Percentiles rank a stretch among this genome's conserved stretches.
These are phyloP conservation scores for Picus viridis DNA, from an alignment of 2,797 vertebrate genomes.

Conservation along the genomic window DNA sequence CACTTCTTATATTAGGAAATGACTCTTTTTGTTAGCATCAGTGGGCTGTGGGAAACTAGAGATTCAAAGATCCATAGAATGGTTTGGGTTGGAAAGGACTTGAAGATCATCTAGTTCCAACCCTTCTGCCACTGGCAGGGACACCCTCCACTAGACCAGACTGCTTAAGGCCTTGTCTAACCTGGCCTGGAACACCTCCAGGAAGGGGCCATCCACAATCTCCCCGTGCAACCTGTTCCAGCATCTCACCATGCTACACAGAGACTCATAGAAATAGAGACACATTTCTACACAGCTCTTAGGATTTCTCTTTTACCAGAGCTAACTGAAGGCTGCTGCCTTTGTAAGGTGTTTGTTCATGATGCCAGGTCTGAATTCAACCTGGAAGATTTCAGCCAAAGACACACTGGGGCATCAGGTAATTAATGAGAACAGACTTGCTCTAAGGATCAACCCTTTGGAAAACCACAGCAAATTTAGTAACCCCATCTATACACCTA, in stretches of 20 bases:
- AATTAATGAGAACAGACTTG: background rate
- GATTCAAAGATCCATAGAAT: background rate
- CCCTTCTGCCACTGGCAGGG: too few relatives aligned
- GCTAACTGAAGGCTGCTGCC: background rate
- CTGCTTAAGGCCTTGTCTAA: too few relatives aligned
- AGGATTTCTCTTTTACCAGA: background rate
- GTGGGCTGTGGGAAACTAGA: background rate
- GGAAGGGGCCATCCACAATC: too few relatives aligned
- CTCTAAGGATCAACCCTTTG: background rate
- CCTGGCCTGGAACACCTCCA: too few relatives aligned
- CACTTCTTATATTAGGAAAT: background rate
- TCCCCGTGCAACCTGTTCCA: too few relatives aligned
- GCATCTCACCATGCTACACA: too few relatives aligned
- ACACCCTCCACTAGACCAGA: too few relatives aligned
- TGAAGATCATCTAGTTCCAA: too few relatives aligned
- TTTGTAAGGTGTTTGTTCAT: background rate
- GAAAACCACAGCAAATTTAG: conserved; percentile 21
- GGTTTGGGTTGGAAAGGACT: too few relatives aligned
- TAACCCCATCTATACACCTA: background rate
- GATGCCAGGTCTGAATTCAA: background rate
- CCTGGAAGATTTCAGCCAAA: background rate
- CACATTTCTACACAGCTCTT: background rate
- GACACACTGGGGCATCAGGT: background rate
- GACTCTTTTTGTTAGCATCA: background rate
- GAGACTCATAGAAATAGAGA: background rate